Evolutionary conservation across 2,888 invertebrate species (phyloP), one percentile per base, ranked within the genome.

Genomic region (Trileptium ribeirensis): DNA sequence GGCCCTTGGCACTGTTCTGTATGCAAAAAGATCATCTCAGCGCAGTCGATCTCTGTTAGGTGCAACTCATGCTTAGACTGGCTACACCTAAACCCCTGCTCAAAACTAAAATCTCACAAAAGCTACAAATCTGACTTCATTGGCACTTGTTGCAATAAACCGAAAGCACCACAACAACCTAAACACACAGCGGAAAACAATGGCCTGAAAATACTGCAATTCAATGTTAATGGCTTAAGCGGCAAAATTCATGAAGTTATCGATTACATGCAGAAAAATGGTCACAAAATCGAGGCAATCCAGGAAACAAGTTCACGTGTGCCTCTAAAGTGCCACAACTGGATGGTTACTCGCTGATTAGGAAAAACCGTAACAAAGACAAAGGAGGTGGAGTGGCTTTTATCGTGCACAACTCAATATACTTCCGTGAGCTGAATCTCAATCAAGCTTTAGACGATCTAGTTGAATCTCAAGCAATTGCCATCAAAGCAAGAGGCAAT

Each of bases 331-430:
- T 70, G 19, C 70, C 70, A 15, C 15, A 29, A 31, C 3, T 36
- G 8, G 33, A 29, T 15, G 33, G 33, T n/a, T 70, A 15, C 70
- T 15, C 70, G 33, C 3, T 70, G 3, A 33, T 70, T 31, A 8
- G 70, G 15, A 31, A 70, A 70, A n/a, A 70, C n/a, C 70, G 70
- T n/a, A 36, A 33, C 3, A 29, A 36, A 15, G 36, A 70, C 33
- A 70, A 70, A 70, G 70, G 70, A 8, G 70, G 70, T 70, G 70
- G 70, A 8, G 3, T 70, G 70, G 70, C 70, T n/a, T 70, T 70
- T 36, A 29, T 70, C 70, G 33, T 70, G 8, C 70, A 70, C 36
- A 36, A 70, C 19, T 19, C 19, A 8, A 15, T 70, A 19, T 36
- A 29, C 31, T 29, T 19, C n/a, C 70, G 70, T 8, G 70, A 29